Evolutionary conservation across 2,888 invertebrate genomes (phyloP).

Genomic region (Temnothorax rugatulus): DNA sequence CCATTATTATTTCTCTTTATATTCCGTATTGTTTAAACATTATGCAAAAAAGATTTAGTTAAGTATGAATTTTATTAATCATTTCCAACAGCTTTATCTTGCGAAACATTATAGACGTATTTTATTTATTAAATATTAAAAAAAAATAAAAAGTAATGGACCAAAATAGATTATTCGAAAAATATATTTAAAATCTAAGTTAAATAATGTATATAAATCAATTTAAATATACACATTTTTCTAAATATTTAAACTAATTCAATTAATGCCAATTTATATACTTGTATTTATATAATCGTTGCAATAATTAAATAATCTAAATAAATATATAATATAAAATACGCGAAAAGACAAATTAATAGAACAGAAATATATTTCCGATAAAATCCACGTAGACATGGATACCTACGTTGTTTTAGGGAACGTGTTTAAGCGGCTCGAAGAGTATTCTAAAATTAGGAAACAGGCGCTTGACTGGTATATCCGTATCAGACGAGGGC

Average conservation of each 20-base stretch:
- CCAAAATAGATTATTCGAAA: neutral
- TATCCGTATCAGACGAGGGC: conserved; percentile 8
- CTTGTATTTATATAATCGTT: neutral
- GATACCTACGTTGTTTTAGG: neutral
- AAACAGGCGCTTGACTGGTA: conserved; percentile 31
- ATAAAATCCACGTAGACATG: conserved; percentile 6
- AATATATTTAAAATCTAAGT: neutral
- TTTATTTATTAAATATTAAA: neutral
- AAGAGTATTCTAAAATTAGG: conserved; percentile 74
- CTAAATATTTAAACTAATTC: conserved; percentile 14
- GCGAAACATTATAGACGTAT: neutral
- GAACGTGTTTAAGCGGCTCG: conserved; percentile 43
- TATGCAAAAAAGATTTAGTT: neutral
- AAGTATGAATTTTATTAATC: neutral
- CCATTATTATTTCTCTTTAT: neutral
- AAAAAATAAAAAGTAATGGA: neutral
- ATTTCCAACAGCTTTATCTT: too few relatives aligned
- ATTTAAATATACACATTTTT: neutral
- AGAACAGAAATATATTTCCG: neutral
- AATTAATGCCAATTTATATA: neutral
- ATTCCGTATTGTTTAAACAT: neutral
- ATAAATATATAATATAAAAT: conserved; percentile 20
- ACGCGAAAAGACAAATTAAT: neutral
- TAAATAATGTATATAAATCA: neutral
- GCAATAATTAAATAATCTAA: neutral